Evolutionary conservation across 1,140 invertebrate genomes (phyloP).

Genomic region (Drosophila lini): DNA sequence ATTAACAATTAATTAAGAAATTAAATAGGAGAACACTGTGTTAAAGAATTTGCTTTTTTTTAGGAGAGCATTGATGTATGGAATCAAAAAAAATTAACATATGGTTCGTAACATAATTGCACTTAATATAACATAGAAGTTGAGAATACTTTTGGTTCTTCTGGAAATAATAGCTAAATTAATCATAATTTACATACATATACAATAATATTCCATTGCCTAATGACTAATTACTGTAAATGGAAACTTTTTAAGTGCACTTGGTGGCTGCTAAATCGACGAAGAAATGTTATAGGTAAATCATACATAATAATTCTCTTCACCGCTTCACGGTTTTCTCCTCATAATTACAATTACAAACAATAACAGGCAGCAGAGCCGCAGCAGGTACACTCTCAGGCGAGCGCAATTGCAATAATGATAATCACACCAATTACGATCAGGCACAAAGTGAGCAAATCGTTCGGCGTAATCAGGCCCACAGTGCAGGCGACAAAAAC

Average conservation of each 20-base stretch:
- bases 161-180: slow-evolving; percentile 37
- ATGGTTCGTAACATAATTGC: slow-evolving; percentile 14
- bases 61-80: slow-evolving; percentile 32
- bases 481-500: slow-evolving; percentile 80
- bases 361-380: slow-evolving; percentile 46
- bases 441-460: slow-evolving; percentile 88
- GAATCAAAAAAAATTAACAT: slow-evolving; percentile 21
- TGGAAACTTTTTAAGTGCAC: slow-evolving; percentile 50
- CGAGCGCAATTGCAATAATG: slow-evolving; percentile 86
- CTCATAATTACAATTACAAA: slow-evolving; percentile 59
- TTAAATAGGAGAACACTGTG: slow-evolving; percentile 50
- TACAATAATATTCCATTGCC: slow-evolving; percentile 16
- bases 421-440: slow-evolving; percentile 89
- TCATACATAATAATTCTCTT: slow-evolving; percentile 35
- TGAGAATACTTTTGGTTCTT: slow-evolving; percentile 68
- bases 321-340: slow-evolving; percentile 19
- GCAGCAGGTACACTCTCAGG: slow-evolving; percentile 35
- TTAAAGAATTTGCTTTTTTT: slow-evolving; percentile 25
- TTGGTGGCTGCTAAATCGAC: slow-evolving; percentile 36
- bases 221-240: slow-evolving; percentile 33
- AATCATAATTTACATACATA: slow-evolving; percentile 40
- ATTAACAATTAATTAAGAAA: slow-evolving; percentile 70
- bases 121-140: slow-evolving; percentile 35
- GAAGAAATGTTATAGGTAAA: slow-evolving; percentile 21
- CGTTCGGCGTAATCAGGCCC: slow-evolving; percentile 84